Percentiles rank a stretch among this genome's conserved stretches.
These are phyloP conservation scores for Lasioglossum figueresi DNA, from an alignment of 2,888 invertebrate genomes.

Conservation along the genomic window DNA sequence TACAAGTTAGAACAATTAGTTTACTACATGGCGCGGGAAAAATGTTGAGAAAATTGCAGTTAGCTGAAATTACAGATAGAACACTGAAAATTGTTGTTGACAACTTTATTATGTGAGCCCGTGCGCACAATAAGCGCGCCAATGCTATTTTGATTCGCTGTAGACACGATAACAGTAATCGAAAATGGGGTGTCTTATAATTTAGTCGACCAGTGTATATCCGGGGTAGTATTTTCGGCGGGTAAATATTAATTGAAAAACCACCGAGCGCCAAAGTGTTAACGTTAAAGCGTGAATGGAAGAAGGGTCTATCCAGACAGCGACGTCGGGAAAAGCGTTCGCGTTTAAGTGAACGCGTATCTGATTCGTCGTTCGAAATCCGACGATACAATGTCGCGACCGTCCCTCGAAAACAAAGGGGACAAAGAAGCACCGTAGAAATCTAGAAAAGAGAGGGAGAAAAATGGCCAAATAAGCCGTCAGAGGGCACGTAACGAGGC, in stretches of 20 bases:
- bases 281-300: neutral
- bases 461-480: slow-evolving; percentile 71
- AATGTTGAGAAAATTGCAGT: no score
- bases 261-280: neutral
- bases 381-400: slow-evolving; percentile 37
- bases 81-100: no score
- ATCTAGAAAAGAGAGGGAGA: slow-evolving; percentile 34
- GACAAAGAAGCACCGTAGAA: slow-evolving; percentile 38
- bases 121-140: no score
- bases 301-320: neutral
- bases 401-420: slow-evolving; percentile 42
- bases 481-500: slow-evolving; percentile 80
- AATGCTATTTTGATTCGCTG: no score
- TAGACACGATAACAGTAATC: neutral
- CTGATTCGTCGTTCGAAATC: slow-evolving; percentile 33
- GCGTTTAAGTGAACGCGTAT: slow-evolving; percentile 49
- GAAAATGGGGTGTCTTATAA: neutral
- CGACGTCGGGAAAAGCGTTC: neutral
- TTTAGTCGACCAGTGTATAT: neutral
- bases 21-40: no score
- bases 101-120: no score
- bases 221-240: neutral
- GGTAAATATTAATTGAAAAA: neutral
- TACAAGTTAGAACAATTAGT: no score
- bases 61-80: no score